Base-by-base conservation (phyloP, 2,888 invertebrate species). In the Panzeria rudis region DNA sequence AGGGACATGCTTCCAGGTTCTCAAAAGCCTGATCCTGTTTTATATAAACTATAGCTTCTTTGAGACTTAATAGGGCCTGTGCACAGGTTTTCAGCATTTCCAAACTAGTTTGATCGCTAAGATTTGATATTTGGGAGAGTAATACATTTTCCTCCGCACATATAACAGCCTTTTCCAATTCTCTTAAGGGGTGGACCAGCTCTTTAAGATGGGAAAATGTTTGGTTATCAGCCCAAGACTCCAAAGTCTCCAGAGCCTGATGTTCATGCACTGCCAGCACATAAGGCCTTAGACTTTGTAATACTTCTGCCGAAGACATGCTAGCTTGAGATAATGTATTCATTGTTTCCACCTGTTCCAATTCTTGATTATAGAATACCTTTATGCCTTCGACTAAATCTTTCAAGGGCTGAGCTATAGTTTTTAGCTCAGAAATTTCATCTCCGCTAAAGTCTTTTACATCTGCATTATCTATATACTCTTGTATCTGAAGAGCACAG, bases 131-230 rank as follows among this genome's bases (percentile, higher is more conserved):
- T 68, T 90, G 89, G 0, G 89, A 90, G 6, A 90, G 64, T 83
- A 82, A 92, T 90, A 86, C 89, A 87, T 94, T 93, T 62, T 91
- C 89, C 25, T 89, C 89, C 25, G 89, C 87, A n/a, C 88, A 81
- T 8, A 90, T 81, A 4, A 91, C 86, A 2, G 89, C 89, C 44
- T 87, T 88, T 86, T 93, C 92, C n/a, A 93, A 88, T 80, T 92
- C 91, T 66, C 90, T 89, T 6, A 92, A 89, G 1, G 93, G 93
- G 52, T 89, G 87, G 0, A 92, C 88, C 17, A 93, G 89, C 83
- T 90, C 90, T 44, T 92, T 88, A 13, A 93, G 87, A 38, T 90
- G 87, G 13, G 89, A 89, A 0, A 88, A 83, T 17, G 89, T 82
- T 50, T 73, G 62, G 2, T 29, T 64, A 32, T 73, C 50, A 5